Evolutionary conservation across 2,888 invertebrate genomes (phyloP).

Genomic region (Standfussiana lucernea): DNA sequence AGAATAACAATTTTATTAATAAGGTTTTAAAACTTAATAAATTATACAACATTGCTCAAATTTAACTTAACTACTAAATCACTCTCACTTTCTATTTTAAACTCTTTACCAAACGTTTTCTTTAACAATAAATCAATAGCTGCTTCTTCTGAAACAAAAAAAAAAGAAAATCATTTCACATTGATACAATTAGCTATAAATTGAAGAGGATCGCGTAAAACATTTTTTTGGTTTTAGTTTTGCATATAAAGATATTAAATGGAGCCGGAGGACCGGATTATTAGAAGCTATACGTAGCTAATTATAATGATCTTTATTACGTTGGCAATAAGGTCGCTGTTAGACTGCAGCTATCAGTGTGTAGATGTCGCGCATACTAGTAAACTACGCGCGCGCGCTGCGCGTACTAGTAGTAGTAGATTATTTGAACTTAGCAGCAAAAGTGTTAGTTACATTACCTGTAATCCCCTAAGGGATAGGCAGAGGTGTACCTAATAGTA

Average conservation of each 20-base stretch:
- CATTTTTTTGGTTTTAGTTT: not conserved
- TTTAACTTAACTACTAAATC: constrained; percentile 86
- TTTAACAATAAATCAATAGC: constrained; percentile 91
- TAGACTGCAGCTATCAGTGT: too few species aligned
- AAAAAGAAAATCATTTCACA: constrained; percentile 28
- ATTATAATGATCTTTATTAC: too few species aligned
- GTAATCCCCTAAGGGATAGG: too few species aligned
- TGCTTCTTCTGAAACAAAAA: constrained; percentile 90
- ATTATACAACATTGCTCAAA: constrained; percentile 81
- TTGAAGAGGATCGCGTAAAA: not conserved
- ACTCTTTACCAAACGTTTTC: constrained; percentile 90
- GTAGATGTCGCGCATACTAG: too few species aligned
- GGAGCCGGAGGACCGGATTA: not conserved
- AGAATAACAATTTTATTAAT: constrained; percentile 78
- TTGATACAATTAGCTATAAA: not conserved
- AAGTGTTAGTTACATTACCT: too few species aligned
- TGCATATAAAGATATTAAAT: not conserved
- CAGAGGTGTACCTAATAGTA: too few species aligned
- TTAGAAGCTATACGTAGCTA: too few species aligned
- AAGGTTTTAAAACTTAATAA: constrained; percentile 72
- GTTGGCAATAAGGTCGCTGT: too few species aligned
- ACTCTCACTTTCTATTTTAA: constrained; percentile 88
- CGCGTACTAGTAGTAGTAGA: too few species aligned
- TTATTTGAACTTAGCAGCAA: too few species aligned
- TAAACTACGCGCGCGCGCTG: too few species aligned